phyloP scores from a whole-genome alignment of 2,888 invertebrate species.

The Rotaria macrura region DNA sequence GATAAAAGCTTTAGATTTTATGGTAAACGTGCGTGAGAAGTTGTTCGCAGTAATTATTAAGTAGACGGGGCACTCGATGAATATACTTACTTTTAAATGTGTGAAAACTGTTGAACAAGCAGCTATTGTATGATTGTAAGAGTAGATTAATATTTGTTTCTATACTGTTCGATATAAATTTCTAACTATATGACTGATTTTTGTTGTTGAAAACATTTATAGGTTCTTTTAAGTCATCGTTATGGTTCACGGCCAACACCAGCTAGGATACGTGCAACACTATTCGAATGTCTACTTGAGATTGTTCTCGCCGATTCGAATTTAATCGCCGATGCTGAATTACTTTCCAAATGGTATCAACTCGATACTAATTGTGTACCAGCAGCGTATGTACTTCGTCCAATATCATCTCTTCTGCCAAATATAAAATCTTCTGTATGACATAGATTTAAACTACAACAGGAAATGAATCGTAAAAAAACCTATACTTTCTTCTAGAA shows the following conservation, averaged over 20 bases:
- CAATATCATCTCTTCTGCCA: neutral
- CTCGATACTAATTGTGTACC: neutral
- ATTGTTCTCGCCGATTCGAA: neutral
- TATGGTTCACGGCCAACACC: constrained; percentile 42
- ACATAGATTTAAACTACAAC: neutral
- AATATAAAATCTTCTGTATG: neutral
- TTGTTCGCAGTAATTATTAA: too few relatives aligned
- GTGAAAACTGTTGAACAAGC: too few relatives aligned
- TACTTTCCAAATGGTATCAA: neutral
- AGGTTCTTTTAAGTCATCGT: constrained; percentile 44
- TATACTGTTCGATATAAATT: too few relatives aligned
- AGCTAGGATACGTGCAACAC: constrained; percentile 37
- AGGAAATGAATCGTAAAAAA: too few relatives aligned
- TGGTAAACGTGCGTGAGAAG: too few relatives aligned
- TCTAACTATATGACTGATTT: too few relatives aligned
- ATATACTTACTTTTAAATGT: too few relatives aligned
- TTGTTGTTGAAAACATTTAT: constrained; percentile 18
- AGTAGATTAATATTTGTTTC: too few relatives aligned
- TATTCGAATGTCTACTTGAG: neutral
- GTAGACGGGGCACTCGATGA: too few relatives aligned
- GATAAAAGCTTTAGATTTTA: too few relatives aligned
- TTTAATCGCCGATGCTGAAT: neutral
- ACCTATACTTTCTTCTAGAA: neutral
- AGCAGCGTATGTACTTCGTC: neutral
- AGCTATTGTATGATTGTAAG: too few relatives aligned